Evolutionary conservation across 2,113 vertebrate genomes (phyloP), one percentile per base, ranked within the genome.

Genomic region (Mandrillus leucophaeus): DNA sequence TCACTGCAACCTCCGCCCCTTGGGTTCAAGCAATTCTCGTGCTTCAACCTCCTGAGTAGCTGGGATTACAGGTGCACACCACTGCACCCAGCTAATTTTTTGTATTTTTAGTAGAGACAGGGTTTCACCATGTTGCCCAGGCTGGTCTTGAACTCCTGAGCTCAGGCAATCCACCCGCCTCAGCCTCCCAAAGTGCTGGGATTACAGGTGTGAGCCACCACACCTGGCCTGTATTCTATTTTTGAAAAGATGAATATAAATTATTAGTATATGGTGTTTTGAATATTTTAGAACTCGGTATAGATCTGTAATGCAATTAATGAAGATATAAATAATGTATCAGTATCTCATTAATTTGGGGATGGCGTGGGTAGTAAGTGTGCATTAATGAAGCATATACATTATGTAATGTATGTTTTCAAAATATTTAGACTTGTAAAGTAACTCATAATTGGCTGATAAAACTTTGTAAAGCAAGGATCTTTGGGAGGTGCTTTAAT

Each of bases 381-480:
- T 88, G 38, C 13, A 73, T 83, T 83, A 59, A 68, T 85, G 38
- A 75, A 84, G 55, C 25, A 40, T 76, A 73, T 40, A 66, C 20
- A n/a, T 95, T 82, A 48, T 70, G 4, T 70, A 88, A 48, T 43
- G 22, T 61, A 32, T 90, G 14, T 32, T 79, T 81, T 78, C 3
- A 12, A 64, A 76, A 83, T 14, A 68, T 66, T 90, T 93, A 75
- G 78, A 59, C 50, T 43, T 70, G 14, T 78, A 75, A 13, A 94
- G 35, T 72, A 68, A 55, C 57, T 87, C 32, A 73, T 52, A 94
- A 83, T 83, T 96, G 35, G 32, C 45, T 95, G 80, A 89, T 40
- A 79, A 59, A 73, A 75, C 35, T 9, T 89, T 68, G 22, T 89
- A 91, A 97, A 88, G 76, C 68, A 93, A 59, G n/a, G n/a, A 87